Evolutionary conservation across 2,113 vertebrate genomes (phyloP), one percentile per base, ranked within the genome.

Genomic region (Ceuthmochares aereus): DNA sequence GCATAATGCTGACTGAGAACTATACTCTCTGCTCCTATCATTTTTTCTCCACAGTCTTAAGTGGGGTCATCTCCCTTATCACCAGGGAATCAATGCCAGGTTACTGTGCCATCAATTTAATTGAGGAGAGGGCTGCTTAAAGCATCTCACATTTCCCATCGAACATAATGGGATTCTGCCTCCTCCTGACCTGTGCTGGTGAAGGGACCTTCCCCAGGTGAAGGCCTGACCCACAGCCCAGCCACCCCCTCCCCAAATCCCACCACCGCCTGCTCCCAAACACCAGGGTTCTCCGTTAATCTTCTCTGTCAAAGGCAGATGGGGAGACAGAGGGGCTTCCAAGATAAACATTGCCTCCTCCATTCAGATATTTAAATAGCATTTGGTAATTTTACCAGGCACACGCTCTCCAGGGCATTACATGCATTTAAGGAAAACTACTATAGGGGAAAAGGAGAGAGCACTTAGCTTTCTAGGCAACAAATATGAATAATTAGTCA

Each of bases 51-150:
- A 4, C 58, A 52, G 54, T 89, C 88, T 92, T 94, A 96, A 97
- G 88, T 94, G 96, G 95, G 95, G 96, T 97, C 96, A 90, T 88
- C 93, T 93, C 96, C 96, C 93, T 96, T 96, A 94, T 93, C 92
- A 95, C 95, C 72, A 87, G 68, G 73, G 92, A 96, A 96, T 96
- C 95, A 96, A 93, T 96, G 95, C 92, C 95, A 90, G 96, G 96
- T 97, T 97, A 96, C 93, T 23, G 40, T 92, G 90, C 93, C 73
- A 96, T 96, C 95, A 92, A 95, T 97, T 96, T 96, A 96, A 96
- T 94, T 92, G 95, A 93, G 92, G 90, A 70, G 76, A 97, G 92
- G 88, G 87, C 83, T 84, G 85, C 76, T 92, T 93, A 86, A 88
- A 86, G 83, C 60, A 2, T 86, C 93, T 93, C 90, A 32, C 72